These are phyloP conservation scores for Trichopoda pennipes DNA, from an alignment of 2,888 invertebrate genomes.

Conservation along the genomic window DNA sequence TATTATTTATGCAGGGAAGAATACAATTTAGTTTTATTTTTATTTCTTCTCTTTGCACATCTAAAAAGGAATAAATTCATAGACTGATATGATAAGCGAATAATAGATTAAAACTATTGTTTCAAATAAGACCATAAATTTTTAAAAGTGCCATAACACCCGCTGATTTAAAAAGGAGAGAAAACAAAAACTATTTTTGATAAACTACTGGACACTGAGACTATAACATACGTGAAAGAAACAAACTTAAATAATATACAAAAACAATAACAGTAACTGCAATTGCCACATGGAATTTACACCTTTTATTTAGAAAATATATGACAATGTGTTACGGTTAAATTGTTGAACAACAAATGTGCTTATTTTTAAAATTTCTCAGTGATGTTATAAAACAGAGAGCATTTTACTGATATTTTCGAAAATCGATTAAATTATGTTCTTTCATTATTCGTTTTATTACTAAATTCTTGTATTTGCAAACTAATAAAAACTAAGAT, in stretches of 20 bases:
- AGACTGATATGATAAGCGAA: constrained; percentile 35
- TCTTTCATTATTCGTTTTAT: no score
- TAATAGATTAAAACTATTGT: constrained; percentile 48
- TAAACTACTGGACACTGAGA: constrained; percentile 48
- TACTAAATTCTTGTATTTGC: no score
- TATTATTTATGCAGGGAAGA: constrained; percentile 27
- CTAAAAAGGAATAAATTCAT: constrained; percentile 7
- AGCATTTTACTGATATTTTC: no score
- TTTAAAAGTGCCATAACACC: constrained; percentile 63
- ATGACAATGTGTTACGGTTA: constrained; percentile 41
- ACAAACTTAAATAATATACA: constrained; percentile 2
- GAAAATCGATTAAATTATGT: no score
- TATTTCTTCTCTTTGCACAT: background rate
- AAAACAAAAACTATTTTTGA: constrained; percentile 40
- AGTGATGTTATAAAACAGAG: no score
- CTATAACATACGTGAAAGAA: constrained; percentile 1
- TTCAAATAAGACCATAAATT: constrained; percentile 62
- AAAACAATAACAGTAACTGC: constrained; percentile 13
- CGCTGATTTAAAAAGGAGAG: constrained; percentile 52
- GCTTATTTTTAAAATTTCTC: no score
- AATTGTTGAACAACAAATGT: background rate
- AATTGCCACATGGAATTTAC: constrained; percentile 53
- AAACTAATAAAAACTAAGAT: no score
- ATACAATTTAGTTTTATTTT: constrained; percentile 49
- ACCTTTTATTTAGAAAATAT: constrained; percentile 51